Conservation (phyloP, 2,113 vertebrate species). For the Mesitornis unicolor region DNA sequence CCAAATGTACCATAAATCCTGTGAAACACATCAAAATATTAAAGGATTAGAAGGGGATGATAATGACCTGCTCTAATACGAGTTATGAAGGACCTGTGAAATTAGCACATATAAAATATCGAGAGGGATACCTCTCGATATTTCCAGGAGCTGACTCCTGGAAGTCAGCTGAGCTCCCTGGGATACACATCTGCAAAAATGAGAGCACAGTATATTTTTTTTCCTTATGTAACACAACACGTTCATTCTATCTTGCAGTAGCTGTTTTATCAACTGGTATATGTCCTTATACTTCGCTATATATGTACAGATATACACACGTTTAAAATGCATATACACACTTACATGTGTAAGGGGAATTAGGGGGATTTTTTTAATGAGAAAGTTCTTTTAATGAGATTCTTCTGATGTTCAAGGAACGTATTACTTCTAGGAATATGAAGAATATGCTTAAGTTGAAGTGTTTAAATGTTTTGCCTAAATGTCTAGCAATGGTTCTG, state of each 20-base stretch:
- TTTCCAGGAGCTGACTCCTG: no score
- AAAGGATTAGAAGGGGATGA: neutral
- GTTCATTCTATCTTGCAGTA: neutral
- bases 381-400: neutral
- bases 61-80: neutral
- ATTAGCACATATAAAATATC: neutral
- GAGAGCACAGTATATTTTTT: neutral
- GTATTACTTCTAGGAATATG: neutral
- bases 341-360: neutral
- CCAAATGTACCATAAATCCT: neutral
- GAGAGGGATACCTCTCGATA: no score
- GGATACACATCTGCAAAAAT: neutral
- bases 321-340: neutral
- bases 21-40: neutral
- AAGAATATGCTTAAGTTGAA: neutral
- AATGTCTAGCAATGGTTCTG: neutral
- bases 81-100: constrained; percentile 13
- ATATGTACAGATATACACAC: no score
- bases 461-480: constrained; percentile 8
- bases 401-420: neutral
- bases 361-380: neutral
- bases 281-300: neutral
- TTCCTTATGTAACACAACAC: neutral
- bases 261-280: neutral
- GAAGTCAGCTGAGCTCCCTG: neutral